Conservation (phyloP, 2,888 invertebrate genomes). For the Xestia sexstrigata region DNA sequence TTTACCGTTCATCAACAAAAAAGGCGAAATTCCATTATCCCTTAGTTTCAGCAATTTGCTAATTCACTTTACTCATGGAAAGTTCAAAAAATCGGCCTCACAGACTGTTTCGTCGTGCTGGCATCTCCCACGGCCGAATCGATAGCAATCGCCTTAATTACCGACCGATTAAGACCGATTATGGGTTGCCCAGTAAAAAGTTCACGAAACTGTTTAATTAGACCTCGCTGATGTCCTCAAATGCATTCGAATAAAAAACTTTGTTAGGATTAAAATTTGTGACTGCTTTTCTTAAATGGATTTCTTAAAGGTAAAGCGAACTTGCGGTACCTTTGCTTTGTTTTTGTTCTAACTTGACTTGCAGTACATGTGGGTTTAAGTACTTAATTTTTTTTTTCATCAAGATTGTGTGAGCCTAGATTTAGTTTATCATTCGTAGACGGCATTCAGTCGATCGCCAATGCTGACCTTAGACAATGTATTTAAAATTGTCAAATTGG, state of each 20-base stretch:
- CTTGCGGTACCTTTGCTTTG: constrained; percentile 4
- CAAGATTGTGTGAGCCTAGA: background rate
- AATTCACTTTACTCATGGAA: constrained; percentile 61
- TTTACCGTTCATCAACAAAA: constrained; percentile 61
- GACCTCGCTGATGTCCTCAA: constrained; percentile 61
- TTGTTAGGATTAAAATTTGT: constrained; percentile 63
- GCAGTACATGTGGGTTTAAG: background rate
- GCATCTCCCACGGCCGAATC: constrained; percentile 70
- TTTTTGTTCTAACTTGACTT: background rate
- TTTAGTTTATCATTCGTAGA: background rate
- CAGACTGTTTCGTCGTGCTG: constrained; percentile 65
- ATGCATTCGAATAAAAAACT: constrained; percentile 65
- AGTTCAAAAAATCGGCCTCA: constrained; percentile 70
- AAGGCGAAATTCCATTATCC: constrained; percentile 54
- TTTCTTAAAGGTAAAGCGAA: constrained; percentile 24
- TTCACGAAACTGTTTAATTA: constrained; percentile 72
- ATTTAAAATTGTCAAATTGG: background rate
- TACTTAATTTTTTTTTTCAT: background rate
- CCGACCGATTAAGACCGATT: constrained; percentile 72
- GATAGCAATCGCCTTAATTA: constrained; percentile 75
- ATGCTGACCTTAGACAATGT: constrained; percentile 14
- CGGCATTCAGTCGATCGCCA: background rate
- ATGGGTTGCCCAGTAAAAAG: constrained; percentile 69
- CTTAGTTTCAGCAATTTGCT: constrained; percentile 58
- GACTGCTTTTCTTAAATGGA: constrained; percentile 37